A percentile compares a stretch with the other conserved stretches of the same genome.
phyloP scores from a whole-genome alignment of 2,797 vertebrate genomes.

The Hydrolagus colliei region DNA sequence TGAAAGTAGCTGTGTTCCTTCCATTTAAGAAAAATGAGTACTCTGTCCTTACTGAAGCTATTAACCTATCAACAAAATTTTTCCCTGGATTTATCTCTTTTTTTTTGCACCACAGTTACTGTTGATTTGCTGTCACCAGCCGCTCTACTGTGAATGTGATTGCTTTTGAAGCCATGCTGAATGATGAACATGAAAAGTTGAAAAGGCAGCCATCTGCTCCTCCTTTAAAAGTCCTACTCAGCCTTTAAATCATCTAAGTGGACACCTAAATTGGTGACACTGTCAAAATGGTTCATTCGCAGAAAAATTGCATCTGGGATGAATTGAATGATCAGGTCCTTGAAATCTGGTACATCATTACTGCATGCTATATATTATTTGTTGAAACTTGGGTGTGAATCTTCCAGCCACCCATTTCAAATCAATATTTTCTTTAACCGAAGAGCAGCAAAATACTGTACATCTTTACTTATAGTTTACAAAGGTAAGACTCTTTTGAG shows the following conservation, averaged over 20 bases:
- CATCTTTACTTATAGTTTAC: too few species aligned
- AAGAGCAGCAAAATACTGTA: background rate
- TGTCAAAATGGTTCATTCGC: background rate
- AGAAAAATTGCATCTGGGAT: background rate
- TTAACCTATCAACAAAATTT: too few species aligned
- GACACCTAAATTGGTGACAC: background rate
- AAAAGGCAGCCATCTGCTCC: background rate
- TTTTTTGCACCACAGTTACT: background rate
- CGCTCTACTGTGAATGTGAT: background rate
- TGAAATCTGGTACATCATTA: background rate
- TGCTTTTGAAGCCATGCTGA: slow-evolving; percentile 13
- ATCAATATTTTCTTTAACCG: background rate
- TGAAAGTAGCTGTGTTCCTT: too few species aligned
- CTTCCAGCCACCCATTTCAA: background rate
- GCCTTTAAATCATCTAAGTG: background rate
- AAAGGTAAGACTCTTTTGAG: background rate
- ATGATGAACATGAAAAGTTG: background rate
- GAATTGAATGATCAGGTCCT: background rate
- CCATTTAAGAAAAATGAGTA: too few species aligned
- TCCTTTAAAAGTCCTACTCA: background rate
- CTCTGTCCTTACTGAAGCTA: too few species aligned
- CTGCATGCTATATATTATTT: background rate
- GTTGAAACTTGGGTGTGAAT: background rate
- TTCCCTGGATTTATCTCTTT: background rate
- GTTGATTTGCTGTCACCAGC: background rate